These are phyloP conservation scores for Athetis lepigone DNA, from an alignment of 2,888 invertebrate species.

Conservation along the genomic window DNA sequence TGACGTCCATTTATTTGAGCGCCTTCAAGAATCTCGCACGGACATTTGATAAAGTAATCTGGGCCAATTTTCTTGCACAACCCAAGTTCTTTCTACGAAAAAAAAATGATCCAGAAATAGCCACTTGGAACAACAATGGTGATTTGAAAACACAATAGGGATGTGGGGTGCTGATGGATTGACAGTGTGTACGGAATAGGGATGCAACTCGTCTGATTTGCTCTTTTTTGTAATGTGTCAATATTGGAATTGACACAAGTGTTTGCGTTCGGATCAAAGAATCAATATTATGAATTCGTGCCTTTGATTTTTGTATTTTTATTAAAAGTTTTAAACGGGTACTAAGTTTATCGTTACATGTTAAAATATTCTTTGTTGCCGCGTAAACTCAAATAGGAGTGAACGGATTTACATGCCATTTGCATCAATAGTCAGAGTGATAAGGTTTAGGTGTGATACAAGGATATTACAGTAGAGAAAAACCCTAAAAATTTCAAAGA, in stretches of 20 bases:
- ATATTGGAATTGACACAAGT: slow-evolving; percentile 18
- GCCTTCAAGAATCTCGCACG: slow-evolving; percentile 44
- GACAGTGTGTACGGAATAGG: slow-evolving; percentile 65
- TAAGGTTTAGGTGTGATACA: no score
- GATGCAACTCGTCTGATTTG: slow-evolving; percentile 42
- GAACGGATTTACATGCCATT: no score
- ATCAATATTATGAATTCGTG: slow-evolving; percentile 3
- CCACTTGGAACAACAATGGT: slow-evolving; percentile 76
- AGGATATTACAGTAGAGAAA: no score
- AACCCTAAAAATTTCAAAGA: no score
- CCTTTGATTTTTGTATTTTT: slow-evolving; percentile 14
- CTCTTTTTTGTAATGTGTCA: slow-evolving; percentile 35
- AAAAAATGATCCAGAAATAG: slow-evolving; percentile 68
- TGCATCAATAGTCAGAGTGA: no score
- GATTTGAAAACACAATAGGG: slow-evolving; percentile 73
- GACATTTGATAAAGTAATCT: slow-evolving; percentile 57
- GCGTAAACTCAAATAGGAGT: no score
- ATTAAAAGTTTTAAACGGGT: no score
- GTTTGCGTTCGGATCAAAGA: slow-evolving; percentile 7
- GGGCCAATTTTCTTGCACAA: slow-evolving; percentile 56
- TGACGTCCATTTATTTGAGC: slow-evolving; percentile 54
- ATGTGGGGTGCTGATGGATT: slow-evolving; percentile 66
- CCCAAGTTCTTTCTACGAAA: slow-evolving; percentile 37
- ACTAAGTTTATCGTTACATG: no score
- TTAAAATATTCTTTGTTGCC: no score